These are phyloP conservation scores for Ploceus nigricollis DNA, from an alignment of 2,113 vertebrate species.

Conservation along the genomic window DNA sequence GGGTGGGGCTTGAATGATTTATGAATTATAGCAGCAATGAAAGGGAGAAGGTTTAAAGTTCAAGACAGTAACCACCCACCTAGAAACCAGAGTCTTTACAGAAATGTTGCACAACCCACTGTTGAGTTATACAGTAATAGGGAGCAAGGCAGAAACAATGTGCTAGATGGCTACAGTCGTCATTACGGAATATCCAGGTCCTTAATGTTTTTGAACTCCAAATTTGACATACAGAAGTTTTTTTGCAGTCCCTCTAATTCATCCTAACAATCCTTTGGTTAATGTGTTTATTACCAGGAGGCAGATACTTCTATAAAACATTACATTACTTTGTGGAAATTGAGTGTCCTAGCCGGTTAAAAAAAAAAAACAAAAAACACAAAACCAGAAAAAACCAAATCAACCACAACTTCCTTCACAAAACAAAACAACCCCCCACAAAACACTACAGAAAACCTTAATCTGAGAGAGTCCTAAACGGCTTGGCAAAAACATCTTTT, in stretches of 20 bases:
- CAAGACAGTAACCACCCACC: not conserved
- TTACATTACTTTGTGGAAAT: not conserved
- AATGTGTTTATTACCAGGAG: not conserved
- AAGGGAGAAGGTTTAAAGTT: conserved; percentile 54
- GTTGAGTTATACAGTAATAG: not conserved
- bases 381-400: not conserved
- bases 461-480: not conserved
- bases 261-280: not conserved
- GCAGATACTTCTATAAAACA: not conserved
- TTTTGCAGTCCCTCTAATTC: not conserved
- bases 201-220: not conserved
- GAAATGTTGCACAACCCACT: not conserved
- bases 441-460: not conserved
- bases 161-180: not conserved
- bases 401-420: not conserved
- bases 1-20: not conserved
- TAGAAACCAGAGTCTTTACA: not conserved
- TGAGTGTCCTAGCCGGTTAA: not conserved
- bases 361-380: not conserved
- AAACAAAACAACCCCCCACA: not conserved
- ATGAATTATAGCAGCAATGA: conserved; percentile 19
- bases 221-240: not conserved
- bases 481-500: not conserved
- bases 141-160: not conserved
- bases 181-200: not conserved